Conservation (phyloP, 1,140 invertebrate genomes). For the Patella vulgata region DNA sequence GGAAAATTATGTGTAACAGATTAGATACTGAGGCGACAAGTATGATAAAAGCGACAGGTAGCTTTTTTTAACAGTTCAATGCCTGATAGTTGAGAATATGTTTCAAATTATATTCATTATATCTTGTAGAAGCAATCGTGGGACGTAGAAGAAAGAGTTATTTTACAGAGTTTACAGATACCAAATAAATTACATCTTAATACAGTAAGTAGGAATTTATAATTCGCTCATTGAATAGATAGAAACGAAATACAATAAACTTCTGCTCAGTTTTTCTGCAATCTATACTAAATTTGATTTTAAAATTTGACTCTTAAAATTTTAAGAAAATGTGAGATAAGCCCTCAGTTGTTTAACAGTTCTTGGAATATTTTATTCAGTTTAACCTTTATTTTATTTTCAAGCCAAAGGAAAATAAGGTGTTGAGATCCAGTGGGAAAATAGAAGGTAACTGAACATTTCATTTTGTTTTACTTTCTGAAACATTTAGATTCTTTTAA, state of each 20-base stretch:
- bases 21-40: no score
- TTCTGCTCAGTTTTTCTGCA: background rate
- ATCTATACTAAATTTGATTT: background rate
- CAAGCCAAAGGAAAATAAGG: constrained; percentile 4
- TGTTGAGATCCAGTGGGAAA: background rate
- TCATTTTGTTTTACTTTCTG: background rate
- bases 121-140: background rate
- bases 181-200: constrained; percentile 12
- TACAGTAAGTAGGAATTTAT: constrained; percentile 14
- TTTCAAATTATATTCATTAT: background rate
- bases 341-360: no score
- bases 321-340: no score
- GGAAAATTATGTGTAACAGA: no score
- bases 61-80: no score
- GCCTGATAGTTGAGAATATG: no score
- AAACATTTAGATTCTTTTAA: no score
- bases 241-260: background rate
- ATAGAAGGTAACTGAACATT: constrained; percentile 1
- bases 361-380: no score
- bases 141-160: constrained; percentile 15
- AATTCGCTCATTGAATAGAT: no score
- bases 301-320: background rate
- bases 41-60: no score
- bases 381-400: constrained; percentile 12
- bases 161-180: constrained; percentile 3